Percentiles rank a stretch among this genome's conserved stretches.
Evolutionary conservation across 2,113 vertebrate species (phyloP).

Genomic region (Phalacrocorax brasilianus): DNA sequence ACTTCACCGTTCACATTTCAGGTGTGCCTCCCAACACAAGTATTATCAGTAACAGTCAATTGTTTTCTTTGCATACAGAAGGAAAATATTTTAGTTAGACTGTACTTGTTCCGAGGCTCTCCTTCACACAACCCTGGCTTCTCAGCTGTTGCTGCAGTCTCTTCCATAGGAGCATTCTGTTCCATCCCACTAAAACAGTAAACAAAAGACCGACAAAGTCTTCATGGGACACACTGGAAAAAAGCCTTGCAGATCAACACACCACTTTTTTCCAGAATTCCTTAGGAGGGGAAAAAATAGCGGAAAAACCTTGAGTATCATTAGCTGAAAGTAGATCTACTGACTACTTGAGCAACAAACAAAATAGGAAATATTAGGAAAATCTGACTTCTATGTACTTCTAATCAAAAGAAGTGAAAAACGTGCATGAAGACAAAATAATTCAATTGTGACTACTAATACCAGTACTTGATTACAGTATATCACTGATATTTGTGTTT

Average conservation of each 20-base stretch:
- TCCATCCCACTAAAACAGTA: constrained; percentile 73
- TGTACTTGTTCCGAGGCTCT: constrained; percentile 77
- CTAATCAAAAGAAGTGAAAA: neutral
- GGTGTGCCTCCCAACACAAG: neutral
- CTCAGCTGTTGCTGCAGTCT: constrained; percentile 55
- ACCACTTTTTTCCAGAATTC: neutral
- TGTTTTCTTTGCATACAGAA: neutral
- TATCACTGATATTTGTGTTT: neutral
- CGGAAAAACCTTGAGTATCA: neutral
- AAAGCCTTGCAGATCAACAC: neutral
- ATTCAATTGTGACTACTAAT: neutral
- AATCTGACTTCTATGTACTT: neutral
- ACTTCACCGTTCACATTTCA: neutral
- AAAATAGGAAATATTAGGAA: neutral
- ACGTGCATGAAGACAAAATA: neutral
- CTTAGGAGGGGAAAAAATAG: neutral
- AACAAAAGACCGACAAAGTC: neutral
- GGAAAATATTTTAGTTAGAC: neutral
- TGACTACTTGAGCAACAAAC: neutral
- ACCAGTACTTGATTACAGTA: neutral
- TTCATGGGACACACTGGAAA: neutral
- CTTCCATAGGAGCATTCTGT: constrained; percentile 67
- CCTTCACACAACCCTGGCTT: constrained; percentile 47
- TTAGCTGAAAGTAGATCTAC: neutral
- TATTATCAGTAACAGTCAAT: neutral